Evolutionary conservation across 2,888 invertebrate species (phyloP).

Genomic region (Germaria angustata): DNA sequence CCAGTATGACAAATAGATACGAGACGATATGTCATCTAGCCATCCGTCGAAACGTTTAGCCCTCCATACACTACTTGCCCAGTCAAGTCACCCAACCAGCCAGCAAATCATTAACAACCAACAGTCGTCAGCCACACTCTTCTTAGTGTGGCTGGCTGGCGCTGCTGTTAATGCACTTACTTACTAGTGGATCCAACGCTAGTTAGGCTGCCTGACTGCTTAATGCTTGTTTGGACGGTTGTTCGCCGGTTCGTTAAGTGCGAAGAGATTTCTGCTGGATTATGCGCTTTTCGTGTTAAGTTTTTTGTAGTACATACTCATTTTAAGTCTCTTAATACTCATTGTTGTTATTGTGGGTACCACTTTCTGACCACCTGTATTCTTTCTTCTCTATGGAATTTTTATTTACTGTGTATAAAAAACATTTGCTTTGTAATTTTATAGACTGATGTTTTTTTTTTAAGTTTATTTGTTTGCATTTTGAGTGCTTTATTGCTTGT

Average conservation of each 20-base stretch:
- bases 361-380: conserved; percentile 1
- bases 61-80: neutral
- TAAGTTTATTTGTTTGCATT: neutral
- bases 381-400: neutral
- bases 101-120: conserved; percentile 31
- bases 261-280: conserved; percentile 52
- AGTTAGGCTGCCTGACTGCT: conserved; percentile 28
- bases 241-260: neutral
- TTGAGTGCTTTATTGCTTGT: neutral
- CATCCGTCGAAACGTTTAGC: conserved; percentile 17
- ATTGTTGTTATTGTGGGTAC: neutral
- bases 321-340: neutral
- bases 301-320: conserved; percentile 25
- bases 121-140: conserved; percentile 48
- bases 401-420: neutral
- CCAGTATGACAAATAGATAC: conserved; percentile 25
- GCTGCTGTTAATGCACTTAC: conserved; percentile 32
- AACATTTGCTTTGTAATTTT: conserved; percentile 7
- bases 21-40: conserved; percentile 13
- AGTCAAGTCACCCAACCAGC: neutral
- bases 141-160: conserved; percentile 36
- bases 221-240: conserved; percentile 30
- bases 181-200: conserved; percentile 1
- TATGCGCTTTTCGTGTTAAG: conserved; percentile 63
- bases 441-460: neutral